Evolutionary conservation across 2,888 invertebrate species (phyloP).

Genomic region (Chaitophorus viminalis): DNA sequence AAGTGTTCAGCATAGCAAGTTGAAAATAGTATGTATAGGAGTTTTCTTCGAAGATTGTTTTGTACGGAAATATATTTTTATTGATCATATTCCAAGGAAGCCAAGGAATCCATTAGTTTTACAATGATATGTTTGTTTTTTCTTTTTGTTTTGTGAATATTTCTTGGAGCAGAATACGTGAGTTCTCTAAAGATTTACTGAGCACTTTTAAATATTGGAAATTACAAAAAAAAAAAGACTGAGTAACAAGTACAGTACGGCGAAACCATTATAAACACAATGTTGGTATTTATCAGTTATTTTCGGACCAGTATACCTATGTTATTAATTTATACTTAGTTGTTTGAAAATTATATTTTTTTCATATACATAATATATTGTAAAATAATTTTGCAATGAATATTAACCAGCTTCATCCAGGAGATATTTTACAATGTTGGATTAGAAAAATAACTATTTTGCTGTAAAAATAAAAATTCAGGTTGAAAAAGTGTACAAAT

Average conservation of each 20-base stretch:
- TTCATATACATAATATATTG: too few species aligned
- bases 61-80: background rate
- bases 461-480: too few species aligned
- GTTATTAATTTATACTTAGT: too few species aligned
- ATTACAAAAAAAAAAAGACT: background rate
- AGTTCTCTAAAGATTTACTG: background rate
- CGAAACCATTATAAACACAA: background rate
- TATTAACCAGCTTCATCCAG: too few species aligned
- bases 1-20: background rate
- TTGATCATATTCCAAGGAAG: background rate
- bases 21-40: background rate
- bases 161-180: background rate
- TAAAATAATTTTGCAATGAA: too few species aligned
- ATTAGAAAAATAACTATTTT: too few species aligned
- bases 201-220: constrained; percentile 2
- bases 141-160: background rate
- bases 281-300: background rate
- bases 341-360: too few species aligned
- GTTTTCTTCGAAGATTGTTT: background rate
- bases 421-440: too few species aligned
- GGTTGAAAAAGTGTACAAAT: too few species aligned
- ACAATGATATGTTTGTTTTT: background rate
- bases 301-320: too few species aligned
- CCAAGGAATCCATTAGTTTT: background rate
- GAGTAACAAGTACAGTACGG: background rate